Evolutionary conservation across 2,888 invertebrate genomes (phyloP).

Genomic region (Tachina fera): DNA sequence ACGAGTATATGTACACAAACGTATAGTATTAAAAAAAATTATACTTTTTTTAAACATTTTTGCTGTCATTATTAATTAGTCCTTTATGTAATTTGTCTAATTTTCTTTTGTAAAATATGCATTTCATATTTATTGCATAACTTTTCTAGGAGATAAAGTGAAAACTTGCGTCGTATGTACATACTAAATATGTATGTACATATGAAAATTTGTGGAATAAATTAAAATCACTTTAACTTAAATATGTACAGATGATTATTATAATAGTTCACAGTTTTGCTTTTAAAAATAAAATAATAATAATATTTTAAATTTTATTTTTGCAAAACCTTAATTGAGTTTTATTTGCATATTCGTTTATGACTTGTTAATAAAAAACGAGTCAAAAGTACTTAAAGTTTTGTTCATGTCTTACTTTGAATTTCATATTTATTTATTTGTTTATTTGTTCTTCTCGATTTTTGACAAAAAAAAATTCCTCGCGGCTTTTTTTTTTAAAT

Average conservation of each 20-base stretch:
- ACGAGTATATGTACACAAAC: not conserved
- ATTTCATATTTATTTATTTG: not conserved
- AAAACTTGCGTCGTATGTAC: not conserved
- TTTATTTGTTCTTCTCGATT: not conserved
- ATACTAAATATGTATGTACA: not conserved
- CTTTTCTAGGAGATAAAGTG: not conserved
- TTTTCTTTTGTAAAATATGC: not conserved
- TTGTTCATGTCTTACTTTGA: not conserved
- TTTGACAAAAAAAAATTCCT: constrained; percentile 17
- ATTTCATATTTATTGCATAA: not conserved
- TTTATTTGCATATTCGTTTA: not conserved
- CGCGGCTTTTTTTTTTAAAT: constrained; percentile 21
- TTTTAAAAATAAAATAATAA: constrained; percentile 11
- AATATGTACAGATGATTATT: not conserved
- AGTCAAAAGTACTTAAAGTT: not conserved
- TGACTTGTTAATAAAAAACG: not conserved
- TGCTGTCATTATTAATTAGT: not conserved
- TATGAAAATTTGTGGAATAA: constrained; percentile 1
- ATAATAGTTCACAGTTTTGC: not conserved
- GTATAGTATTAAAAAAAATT: not conserved
- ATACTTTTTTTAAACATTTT: no score
- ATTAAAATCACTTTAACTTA: constrained; percentile 27
- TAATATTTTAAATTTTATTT: not conserved
- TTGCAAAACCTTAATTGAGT: constrained; percentile 32
- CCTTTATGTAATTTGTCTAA: not conserved